Evolutionary conservation across 1,140 invertebrate species (phyloP), one percentile per base, ranked within the genome.

Genomic region (Hypothenemus hampei): DNA sequence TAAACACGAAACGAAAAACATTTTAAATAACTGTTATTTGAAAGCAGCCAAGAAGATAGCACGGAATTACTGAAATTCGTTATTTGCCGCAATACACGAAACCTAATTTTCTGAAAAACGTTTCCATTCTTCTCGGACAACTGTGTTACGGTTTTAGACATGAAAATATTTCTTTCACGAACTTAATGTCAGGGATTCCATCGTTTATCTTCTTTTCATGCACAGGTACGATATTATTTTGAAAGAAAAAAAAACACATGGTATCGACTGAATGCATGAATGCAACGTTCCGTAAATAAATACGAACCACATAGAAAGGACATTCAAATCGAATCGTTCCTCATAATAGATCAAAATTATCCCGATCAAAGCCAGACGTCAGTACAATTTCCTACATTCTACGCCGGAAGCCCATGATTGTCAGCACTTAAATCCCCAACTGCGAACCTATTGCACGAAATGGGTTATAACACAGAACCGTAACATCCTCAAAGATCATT

Each of bases 341-440:
- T 41, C 50, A 55, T 47, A 55, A 55, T 55, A 55, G 43, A 56
- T 56, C 45, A 56, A 44, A 56, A 56, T 56, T 56, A 56, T 48
- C 20, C 36, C 54, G 54, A 56, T 49, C 45, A 56, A 49, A 56
- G 45, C 22, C 54, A 26, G 40, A 56, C 54, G 37, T 48, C 54
- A 31, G 45, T 49, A 56, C 54, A 56, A 56, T 56, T 56, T 56
- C 54, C 54, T 56, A 35, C 52, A 47, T 18, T 48, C 46, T 26
- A 26, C 8, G 45, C 54, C 54, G 54, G 54, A 56, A 56, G 45
- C 46, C 45, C 45, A 56, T 43, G 45, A 56, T 56, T 56, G 54
- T 48, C 54, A 56, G 45, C 54, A 56, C 54, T 56, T 56, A 56
- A 56, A 56, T 48, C 45, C 45, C 54, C 37, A 56, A 46, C 45